A percentile compares a stretch with the other conserved stretches of the same genome.
Conservation (phyloP, 2,113 vertebrate genomes). For the Struthio camelus region DNA sequence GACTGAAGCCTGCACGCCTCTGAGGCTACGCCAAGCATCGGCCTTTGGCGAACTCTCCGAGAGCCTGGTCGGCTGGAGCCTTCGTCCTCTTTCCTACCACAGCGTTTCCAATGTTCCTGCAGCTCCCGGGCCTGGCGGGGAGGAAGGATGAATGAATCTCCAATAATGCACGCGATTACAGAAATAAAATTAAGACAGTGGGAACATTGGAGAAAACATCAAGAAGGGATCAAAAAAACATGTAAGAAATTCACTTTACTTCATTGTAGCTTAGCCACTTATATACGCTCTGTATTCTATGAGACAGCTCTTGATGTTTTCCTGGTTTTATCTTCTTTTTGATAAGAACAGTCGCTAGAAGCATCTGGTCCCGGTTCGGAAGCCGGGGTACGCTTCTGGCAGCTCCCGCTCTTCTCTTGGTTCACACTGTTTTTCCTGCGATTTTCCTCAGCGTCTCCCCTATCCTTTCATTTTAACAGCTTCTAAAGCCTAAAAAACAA, state of each 20-base stretch:
- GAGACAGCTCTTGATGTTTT: neutral
- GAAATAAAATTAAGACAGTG: neutral
- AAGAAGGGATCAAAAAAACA: neutral
- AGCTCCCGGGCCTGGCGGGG: neutral
- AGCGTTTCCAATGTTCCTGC: neutral
- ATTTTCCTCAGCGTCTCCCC: neutral
- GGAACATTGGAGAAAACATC: neutral
- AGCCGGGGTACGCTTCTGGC: neutral
- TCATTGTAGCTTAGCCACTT: neutral
- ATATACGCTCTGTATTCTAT: neutral
- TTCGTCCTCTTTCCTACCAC: neutral
- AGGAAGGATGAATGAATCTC: neutral
- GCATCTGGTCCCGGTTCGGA: slow-evolving; percentile 20
- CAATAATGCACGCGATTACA: neutral
- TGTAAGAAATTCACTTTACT: neutral
- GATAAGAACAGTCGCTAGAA: slow-evolving; percentile 61
- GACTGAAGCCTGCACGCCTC: neutral
- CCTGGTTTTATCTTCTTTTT: slow-evolving; percentile 41
- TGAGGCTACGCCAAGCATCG: slow-evolving; percentile 28
- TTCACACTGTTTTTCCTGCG: neutral
- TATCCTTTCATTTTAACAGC: neutral
- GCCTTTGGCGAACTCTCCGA: slow-evolving; percentile 35
- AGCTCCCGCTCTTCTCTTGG: neutral
- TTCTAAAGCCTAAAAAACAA: slow-evolving; percentile 18
- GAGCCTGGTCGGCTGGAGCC: neutral